These are phyloP conservation scores for Cyphomyrus plagiostoma DNA, from an alignment of 2,113 vertebrate species.

Conservation along the genomic window DNA sequence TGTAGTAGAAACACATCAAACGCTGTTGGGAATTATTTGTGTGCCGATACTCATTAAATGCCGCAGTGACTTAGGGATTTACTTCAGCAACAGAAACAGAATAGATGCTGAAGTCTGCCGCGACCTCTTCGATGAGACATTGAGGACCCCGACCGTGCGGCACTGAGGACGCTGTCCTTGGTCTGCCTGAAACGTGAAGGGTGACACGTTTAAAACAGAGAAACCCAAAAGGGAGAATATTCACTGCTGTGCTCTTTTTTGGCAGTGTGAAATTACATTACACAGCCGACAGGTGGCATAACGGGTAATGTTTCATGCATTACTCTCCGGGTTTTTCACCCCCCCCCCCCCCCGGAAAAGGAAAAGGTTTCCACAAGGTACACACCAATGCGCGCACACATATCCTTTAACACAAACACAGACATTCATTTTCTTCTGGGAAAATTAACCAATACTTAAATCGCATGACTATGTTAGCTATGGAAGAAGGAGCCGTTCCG, in stretches of 20 bases:
- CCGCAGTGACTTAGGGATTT: not conserved
- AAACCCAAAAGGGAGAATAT: no score
- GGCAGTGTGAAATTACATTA: not conserved
- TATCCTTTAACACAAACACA: not conserved
- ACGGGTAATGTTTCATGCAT: not conserved
- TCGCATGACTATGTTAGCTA: not conserved
- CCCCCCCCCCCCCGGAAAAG: not conserved
- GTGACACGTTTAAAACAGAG: no score
- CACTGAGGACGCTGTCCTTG: not conserved
- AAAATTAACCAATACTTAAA: slow-evolving; percentile 14
- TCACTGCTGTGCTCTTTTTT: not conserved
- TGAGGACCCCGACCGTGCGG: not conserved
- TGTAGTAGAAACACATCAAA: not conserved
- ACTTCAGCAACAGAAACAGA: not conserved
- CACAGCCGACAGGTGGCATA: not conserved
- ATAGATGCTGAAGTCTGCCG: not conserved
- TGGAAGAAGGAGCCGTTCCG: not conserved
- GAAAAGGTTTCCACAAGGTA: not conserved
- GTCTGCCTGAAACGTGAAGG: not conserved
- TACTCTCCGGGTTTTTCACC: not conserved
- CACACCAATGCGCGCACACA: not conserved
- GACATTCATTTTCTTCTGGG: not conserved
- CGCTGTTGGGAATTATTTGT: not conserved
- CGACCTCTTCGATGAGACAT: not conserved
- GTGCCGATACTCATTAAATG: not conserved